Evolutionary conservation across 2,888 invertebrate species (phyloP).

Genomic region (Deilephila elpenor): DNA sequence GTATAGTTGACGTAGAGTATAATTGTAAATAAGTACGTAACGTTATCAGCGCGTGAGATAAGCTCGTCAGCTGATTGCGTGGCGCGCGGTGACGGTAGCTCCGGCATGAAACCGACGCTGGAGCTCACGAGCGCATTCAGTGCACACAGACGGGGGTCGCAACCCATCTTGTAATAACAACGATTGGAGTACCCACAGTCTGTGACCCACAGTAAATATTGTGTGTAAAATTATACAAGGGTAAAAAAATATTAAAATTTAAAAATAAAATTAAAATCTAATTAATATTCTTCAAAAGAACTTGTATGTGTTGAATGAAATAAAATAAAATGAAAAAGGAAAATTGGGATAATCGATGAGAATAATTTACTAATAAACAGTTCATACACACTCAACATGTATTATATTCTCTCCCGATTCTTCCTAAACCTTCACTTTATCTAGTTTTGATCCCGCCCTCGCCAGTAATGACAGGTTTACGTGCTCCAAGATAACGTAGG

Average conservation of each 20-base stretch:
- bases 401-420: background rate
- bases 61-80: background rate
- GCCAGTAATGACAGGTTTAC: conserved; percentile 15
- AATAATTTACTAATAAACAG: too few species aligned
- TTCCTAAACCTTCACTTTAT: background rate
- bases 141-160: background rate
- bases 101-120: background rate
- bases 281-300: too few species aligned
- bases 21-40: background rate
- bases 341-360: too few species aligned
- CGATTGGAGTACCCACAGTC: too few species aligned
- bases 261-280: too few species aligned
- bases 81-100: background rate
- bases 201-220: too few species aligned
- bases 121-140: background rate
- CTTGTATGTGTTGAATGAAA: too few species aligned
- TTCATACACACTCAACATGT: background rate
- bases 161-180: background rate
- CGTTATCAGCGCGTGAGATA: background rate
- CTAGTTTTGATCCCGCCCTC: background rate
- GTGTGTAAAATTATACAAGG: too few species aligned
- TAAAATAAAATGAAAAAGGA: too few species aligned
- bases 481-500: background rate
- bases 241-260: too few species aligned
- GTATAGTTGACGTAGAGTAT: too few species aligned